These are phyloP conservation scores for Haplochromis vanheusdeni DNA, from an alignment of 2,113 vertebrate species.

Conservation along the genomic window DNA sequence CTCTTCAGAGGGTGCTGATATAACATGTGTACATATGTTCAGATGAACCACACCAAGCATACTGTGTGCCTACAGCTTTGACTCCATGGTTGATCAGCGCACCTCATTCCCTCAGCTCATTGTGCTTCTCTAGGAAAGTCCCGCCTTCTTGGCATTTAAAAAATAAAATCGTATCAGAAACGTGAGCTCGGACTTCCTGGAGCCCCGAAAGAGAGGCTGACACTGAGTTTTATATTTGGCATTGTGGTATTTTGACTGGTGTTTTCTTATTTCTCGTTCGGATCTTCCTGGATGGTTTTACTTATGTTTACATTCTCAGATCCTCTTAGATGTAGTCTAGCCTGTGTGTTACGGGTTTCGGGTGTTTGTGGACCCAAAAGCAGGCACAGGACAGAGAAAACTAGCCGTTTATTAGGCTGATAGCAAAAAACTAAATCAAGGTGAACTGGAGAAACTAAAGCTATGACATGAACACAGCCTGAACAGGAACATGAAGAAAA, in stretches of 20 bases:
- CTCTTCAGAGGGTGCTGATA: neutral
- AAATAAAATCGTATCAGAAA: neutral
- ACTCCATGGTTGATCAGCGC: neutral
- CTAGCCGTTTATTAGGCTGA: neutral
- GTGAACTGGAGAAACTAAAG: neutral
- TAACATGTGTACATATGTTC: neutral
- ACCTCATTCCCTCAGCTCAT: neutral
- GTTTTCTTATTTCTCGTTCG: neutral
- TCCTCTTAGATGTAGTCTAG: neutral
- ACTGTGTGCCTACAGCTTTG: neutral
- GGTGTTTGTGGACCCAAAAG: neutral
- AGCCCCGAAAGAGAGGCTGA: neutral
- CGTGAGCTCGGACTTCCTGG: neutral
- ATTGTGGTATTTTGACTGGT: neutral
- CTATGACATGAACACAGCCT: neutral
- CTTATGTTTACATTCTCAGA: neutral
- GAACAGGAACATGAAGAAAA: neutral
- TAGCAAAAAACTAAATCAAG: neutral
- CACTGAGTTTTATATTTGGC: neutral
- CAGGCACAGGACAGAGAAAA: neutral
- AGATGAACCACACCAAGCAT: neutral
- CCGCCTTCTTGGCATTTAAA: neutral
- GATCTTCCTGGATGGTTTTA: neutral
- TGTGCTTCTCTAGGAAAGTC: neutral
- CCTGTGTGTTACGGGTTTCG: accelerated